These are phyloP conservation scores for Akabosia matsudoensis DNA, from an alignment of 1,140 invertebrate genomes.

Conservation along the genomic window DNA sequence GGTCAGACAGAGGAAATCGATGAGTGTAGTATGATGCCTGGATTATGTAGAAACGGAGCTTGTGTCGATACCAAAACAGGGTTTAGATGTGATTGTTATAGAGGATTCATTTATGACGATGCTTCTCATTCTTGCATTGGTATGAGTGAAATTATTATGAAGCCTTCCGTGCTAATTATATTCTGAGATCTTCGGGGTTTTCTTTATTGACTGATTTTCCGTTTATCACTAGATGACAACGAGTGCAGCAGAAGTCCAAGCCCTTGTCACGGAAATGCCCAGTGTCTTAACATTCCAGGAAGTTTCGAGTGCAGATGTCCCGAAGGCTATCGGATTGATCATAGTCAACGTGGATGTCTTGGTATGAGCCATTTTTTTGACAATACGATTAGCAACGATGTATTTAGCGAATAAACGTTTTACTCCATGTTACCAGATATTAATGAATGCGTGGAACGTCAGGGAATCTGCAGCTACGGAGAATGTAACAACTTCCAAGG, in stretches of 20 bases:
- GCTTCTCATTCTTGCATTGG: constrained; percentile 74
- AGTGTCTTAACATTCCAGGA: constrained; percentile 72
- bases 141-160: no score
- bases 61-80: constrained; percentile 78
- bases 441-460: constrained; percentile 67
- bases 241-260: constrained; percentile 61
- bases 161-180: no score
- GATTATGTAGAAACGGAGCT: constrained; percentile 75
- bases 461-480: constrained; percentile 67
- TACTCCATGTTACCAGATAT: constrained; percentile 56
- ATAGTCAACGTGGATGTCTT: constrained; percentile 63
- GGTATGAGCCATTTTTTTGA: constrained; percentile 50
- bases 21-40: constrained; percentile 77
- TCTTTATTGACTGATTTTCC: no score
- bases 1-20: constrained; percentile 69
- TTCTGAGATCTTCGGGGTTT: no score
- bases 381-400: no score
- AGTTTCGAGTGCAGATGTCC: constrained; percentile 70
- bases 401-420: no score
- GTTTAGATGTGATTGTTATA: constrained; percentile 66
- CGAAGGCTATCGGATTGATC: constrained; percentile 45
- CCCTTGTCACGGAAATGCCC: constrained; percentile 75
- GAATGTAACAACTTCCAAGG: constrained; percentile 70
- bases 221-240: constrained; percentile 58
- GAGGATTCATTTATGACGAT: constrained; percentile 70